These are phyloP conservation scores for Strongylocentrotus purpuratus DNA, from an alignment of 35 echinoderm and acorn worm species.

Conservation along the genomic window DNA sequence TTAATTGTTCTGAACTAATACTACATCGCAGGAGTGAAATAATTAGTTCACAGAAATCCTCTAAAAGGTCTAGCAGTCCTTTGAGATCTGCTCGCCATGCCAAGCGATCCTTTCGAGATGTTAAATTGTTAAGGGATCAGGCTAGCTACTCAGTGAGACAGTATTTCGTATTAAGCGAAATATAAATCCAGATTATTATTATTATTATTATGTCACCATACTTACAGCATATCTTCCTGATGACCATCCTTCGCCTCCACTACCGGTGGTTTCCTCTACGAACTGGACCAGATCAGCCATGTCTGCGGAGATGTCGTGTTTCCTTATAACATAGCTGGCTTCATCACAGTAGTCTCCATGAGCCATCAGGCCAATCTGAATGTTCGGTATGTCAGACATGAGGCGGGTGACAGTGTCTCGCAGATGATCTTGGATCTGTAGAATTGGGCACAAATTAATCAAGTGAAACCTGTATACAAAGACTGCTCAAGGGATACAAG, in stretches of 20 bases:
- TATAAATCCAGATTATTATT: too few species aligned
- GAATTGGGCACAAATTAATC: neutral
- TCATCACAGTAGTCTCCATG: slow-evolving; percentile 86
- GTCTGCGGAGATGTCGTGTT: slow-evolving; percentile 51
- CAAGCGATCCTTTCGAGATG: too few species aligned
- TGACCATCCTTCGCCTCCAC: slow-evolving; percentile 71
- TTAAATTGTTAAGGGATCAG: too few species aligned
- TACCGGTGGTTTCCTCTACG: slow-evolving; percentile 49
- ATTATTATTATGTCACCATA: neutral
- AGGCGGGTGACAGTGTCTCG: slow-evolving; percentile 50
- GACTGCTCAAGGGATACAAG: too few species aligned
- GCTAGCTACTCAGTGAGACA: too few species aligned
- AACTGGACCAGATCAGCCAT: slow-evolving; percentile 55
- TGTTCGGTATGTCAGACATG: slow-evolving; percentile 71
- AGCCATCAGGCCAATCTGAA: slow-evolving; percentile 77
- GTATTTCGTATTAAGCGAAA: too few species aligned
- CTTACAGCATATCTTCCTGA: slow-evolving; percentile 72
- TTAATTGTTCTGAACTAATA: too few species aligned
- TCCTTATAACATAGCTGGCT: slow-evolving; percentile 53
- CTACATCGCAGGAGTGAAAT: too few species aligned
- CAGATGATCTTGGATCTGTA: slow-evolving; percentile 49
- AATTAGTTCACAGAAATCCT: too few species aligned
- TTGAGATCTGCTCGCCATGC: too few species aligned
- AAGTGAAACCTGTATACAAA: too few species aligned
- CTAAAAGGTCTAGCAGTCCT: too few species aligned